Percentiles rank a stretch among this genome's conserved stretches.
Evolutionary conservation across 2,797 vertebrate species (phyloP).

Genomic region (Rhynchonycteris naso): DNA sequence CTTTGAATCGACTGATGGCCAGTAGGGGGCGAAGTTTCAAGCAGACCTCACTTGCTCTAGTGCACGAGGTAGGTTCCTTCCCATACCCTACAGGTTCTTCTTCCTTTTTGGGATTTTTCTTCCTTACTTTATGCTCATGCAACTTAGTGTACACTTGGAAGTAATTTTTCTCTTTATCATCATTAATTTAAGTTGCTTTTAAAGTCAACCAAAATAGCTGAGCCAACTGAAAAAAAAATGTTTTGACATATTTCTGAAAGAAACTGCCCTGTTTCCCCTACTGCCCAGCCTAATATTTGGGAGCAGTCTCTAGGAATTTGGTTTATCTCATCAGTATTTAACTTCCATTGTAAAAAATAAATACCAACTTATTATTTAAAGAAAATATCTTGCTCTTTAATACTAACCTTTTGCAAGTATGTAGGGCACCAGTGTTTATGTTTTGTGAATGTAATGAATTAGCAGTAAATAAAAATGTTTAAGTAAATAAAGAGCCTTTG

Average conservation of each 20-base stretch:
- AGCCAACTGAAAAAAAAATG: slow-evolving; percentile 44
- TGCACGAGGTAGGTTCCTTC: slow-evolving; percentile 91
- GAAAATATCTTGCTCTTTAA: slow-evolving; percentile 43
- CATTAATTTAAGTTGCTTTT: slow-evolving; percentile 49
- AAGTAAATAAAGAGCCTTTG: background rate
- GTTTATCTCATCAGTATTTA: slow-evolving; percentile 49
- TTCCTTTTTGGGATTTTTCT: background rate
- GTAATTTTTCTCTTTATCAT: slow-evolving; percentile 49
- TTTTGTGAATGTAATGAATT: slow-evolving; percentile 41
- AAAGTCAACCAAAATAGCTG: slow-evolving; percentile 11
- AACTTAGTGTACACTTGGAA: slow-evolving; percentile 11
- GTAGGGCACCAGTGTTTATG: slow-evolving; percentile 10
- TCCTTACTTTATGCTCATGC: slow-evolving; percentile 32
- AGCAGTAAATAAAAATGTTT: slow-evolving; percentile 28
- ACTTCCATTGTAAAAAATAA: slow-evolving; percentile 7
- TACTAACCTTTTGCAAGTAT: slow-evolving; percentile 17
- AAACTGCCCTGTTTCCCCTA: background rate
- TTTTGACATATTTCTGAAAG: slow-evolving; percentile 63
- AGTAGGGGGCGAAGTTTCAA: slow-evolving; percentile 94
- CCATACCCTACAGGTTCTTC: background rate
- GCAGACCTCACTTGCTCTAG: slow-evolving; percentile 91
- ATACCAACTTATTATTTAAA: slow-evolving; percentile 47
- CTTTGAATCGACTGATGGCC: slow-evolving; percentile 91
- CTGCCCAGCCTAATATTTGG: background rate
- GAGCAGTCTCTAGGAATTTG: slow-evolving; percentile 47